phyloP scores from a whole-genome alignment of 2,797 vertebrate genomes.

The Coluber constrictor region DNA sequence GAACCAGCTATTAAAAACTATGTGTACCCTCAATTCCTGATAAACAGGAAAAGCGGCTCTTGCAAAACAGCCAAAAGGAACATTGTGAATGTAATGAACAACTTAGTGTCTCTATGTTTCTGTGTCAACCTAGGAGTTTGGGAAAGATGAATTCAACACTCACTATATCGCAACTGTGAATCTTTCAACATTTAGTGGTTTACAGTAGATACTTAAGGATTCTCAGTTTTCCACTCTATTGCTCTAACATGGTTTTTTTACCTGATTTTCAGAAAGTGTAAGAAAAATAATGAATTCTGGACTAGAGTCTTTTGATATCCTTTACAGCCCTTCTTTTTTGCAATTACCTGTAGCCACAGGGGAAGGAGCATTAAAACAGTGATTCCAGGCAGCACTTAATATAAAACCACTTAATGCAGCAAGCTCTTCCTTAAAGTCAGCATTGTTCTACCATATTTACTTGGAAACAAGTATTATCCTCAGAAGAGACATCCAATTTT shows the following conservation, averaged over 20 bases:
- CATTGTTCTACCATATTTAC: neutral
- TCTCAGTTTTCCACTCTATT: neutral
- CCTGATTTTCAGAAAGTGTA: neutral
- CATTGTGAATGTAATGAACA: neutral
- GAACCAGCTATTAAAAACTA: neutral
- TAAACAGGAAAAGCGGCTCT: conserved; percentile 9
- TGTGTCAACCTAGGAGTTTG: neutral
- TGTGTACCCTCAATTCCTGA: neutral
- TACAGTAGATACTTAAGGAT: neutral
- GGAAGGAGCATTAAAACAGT: neutral
- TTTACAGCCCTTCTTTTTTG: neutral
- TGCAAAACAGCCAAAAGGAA: neutral
- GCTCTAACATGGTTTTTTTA: neutral
- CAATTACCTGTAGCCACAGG: neutral
- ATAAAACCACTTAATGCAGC: neutral
- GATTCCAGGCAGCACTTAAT: neutral
- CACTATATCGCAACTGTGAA: neutral
- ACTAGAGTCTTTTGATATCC: neutral
- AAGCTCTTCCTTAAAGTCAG: neutral
- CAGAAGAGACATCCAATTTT: neutral
- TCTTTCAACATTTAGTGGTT: neutral
- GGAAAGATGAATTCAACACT: neutral
- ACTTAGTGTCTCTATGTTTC: neutral
- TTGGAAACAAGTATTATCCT: neutral
- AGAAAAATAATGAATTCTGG: neutral